These are phyloP conservation scores for Linepithema humile DNA, from an alignment of 1,140 invertebrate genomes.

Conservation along the genomic window DNA sequence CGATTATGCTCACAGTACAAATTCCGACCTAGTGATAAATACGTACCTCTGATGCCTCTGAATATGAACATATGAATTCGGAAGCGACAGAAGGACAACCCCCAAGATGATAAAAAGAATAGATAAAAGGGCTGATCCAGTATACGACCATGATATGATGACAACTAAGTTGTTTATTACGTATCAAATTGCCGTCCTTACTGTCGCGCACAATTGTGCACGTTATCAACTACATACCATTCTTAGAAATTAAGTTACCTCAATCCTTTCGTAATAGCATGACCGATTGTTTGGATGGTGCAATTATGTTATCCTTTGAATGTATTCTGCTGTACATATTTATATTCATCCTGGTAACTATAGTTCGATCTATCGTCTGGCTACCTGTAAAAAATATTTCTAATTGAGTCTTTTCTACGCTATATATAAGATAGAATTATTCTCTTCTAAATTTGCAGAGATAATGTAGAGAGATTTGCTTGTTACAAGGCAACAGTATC, in stretches of 20 bases:
- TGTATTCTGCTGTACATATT: neutral
- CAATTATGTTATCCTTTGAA: neutral
- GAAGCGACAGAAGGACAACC: neutral
- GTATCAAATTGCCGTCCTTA: constrained; percentile 42
- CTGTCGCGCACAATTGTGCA: constrained; percentile 1
- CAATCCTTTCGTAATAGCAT: neutral
- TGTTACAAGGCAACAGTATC: neutral
- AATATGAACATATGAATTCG: constrained; percentile 64
- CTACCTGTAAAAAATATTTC: neutral
- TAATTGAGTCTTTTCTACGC: neutral
- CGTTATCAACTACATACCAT: neutral
- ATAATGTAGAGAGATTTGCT: neutral
- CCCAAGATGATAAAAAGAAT: neutral
- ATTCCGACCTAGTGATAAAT: constrained; percentile 88
- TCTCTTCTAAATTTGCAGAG: neutral
- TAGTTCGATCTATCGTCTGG: neutral
- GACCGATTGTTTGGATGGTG: neutral
- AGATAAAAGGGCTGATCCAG: neutral
- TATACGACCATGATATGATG: neutral
- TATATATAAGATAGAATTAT: neutral
- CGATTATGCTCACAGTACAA: constrained; percentile 86
- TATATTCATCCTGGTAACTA: neutral
- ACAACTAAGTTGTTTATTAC: constrained; percentile 15
- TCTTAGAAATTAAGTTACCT: constrained; percentile 37
- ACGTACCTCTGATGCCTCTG: constrained; percentile 82